Base-by-base conservation (phyloP, 2,888 invertebrate genomes). In the Pterobdella sp. region DNA sequence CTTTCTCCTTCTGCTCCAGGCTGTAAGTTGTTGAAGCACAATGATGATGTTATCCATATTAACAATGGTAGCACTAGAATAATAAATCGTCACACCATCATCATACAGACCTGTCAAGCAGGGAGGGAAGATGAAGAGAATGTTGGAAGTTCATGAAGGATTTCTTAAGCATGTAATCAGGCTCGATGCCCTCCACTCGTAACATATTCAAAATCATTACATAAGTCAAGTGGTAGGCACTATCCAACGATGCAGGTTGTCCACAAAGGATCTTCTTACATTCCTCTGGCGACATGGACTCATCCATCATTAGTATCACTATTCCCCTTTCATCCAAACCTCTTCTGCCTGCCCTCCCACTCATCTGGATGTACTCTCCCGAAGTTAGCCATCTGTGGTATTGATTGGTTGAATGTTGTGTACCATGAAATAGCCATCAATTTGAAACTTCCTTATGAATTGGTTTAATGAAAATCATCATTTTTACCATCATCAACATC, bases 301-400 rank as follows among this genome's bases (percentile, higher is more conserved):
- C 94, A 83, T 98, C 97, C 31, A 98, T 90, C 94, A 98, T 98
- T 66, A 98, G 87, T 78, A 99, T 97, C 4, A 98, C 97, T 74
- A 97, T 94, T 92, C 86, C 81, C 84, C 93, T 92, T 83, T 96
- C 95, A 83, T 98, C 98, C 67, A 96, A 86, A 73, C 98, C 97
- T 83, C 98, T 88, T 73, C 98, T 88, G 1, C 98, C 98, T 0
- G 98, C 98, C 77, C 98, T 88, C 0, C 98, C 98, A 18, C 96
- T 94, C 98, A 99, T 98, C 85, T 99, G 98, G 78, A 99, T 97
- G 82, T 98, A 99, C 85, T 99, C 98, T 7, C 98, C 98, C 0
- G 96, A 96, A 0, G 94, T 90, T 74, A 94, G 29, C 77, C 77
- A 64, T 14, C 34, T 73, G 14, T 60, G 10, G 42, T 31, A 29